These are phyloP conservation scores for Ctenomys sociabilis DNA, from an alignment of 2,113 vertebrate species.

Conservation along the genomic window DNA sequence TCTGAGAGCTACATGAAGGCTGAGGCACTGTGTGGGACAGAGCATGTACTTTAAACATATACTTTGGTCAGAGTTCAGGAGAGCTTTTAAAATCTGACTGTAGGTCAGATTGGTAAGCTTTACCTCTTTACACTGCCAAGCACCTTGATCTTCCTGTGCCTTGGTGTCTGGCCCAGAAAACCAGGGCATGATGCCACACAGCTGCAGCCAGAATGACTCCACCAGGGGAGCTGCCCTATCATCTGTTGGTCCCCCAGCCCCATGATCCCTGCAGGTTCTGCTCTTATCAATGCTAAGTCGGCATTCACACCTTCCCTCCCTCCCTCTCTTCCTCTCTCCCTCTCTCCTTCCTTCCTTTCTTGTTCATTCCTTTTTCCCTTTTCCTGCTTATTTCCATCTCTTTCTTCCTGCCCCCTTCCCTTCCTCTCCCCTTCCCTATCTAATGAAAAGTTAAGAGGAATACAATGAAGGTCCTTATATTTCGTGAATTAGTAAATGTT, in stretches of 20 bases:
- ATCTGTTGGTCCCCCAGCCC: too few species aligned
- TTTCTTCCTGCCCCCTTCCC: too few species aligned
- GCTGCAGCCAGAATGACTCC: not conserved
- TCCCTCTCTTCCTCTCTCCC: not conserved
- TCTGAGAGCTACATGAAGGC: not conserved
- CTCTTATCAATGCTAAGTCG: not conserved
- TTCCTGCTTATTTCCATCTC: not conserved
- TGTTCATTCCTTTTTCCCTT: not conserved
- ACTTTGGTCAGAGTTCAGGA: not conserved
- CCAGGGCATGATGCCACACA: not conserved
- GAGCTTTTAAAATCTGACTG: not conserved
- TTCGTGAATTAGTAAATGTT: slow-evolving; percentile 24
- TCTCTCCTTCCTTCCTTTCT: not conserved
- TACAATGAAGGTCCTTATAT: not conserved
- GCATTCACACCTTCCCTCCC: not conserved
- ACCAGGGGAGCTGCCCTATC: not conserved
- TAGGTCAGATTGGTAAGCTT: not conserved
- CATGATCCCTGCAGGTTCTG: not conserved
- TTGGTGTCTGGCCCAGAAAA: not conserved
- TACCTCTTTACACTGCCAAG: not conserved
- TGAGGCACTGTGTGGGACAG: not conserved
- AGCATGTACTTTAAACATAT: not conserved
- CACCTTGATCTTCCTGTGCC: not conserved
- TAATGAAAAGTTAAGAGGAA: slow-evolving; percentile 41
- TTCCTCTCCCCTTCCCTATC: not conserved